Conservation (phyloP, 2,113 vertebrate genomes). For the Hypomesus transpacificus region DNA sequence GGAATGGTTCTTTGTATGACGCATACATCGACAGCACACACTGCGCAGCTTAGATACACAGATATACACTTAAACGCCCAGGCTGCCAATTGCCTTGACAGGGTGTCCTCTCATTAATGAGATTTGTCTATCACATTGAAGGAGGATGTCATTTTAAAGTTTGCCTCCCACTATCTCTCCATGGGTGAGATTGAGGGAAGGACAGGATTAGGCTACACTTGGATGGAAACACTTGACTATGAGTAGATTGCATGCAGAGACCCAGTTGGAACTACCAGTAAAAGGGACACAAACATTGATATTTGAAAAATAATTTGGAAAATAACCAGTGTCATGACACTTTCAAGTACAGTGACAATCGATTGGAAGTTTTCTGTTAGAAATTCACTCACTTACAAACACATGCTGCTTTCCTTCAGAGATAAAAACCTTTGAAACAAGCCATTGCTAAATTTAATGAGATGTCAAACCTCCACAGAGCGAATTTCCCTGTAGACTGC, state of each 20-base stretch:
- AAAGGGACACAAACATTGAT: no score
- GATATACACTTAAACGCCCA: neutral
- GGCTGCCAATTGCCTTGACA: conserved; percentile 29
- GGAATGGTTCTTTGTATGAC: no score
- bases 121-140: conserved; percentile 29
- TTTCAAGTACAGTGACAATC: no score
- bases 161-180: conserved; percentile 2
- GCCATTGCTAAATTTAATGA: conserved; percentile 11
- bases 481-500: neutral
- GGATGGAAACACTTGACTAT: neutral
- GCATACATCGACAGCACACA: no score
- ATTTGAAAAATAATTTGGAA: no score
- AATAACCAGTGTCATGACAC: no score
- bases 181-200: neutral
- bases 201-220: neutral
- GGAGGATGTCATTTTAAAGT: conserved; percentile 16
- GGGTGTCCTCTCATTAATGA: conserved; percentile 31
- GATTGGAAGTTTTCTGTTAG: neutral
- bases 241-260: neutral
- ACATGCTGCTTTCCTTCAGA: neutral
- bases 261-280: neutral
- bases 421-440: conserved; percentile 2
- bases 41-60: no score
- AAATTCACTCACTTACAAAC: neutral
- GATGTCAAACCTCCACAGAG: neutral